A percentile compares a stretch with the other conserved stretches of the same genome.
Evolutionary conservation across 2,113 vertebrate species (phyloP).

Genomic region (Oncorhynchus tshawytscha): DNA sequence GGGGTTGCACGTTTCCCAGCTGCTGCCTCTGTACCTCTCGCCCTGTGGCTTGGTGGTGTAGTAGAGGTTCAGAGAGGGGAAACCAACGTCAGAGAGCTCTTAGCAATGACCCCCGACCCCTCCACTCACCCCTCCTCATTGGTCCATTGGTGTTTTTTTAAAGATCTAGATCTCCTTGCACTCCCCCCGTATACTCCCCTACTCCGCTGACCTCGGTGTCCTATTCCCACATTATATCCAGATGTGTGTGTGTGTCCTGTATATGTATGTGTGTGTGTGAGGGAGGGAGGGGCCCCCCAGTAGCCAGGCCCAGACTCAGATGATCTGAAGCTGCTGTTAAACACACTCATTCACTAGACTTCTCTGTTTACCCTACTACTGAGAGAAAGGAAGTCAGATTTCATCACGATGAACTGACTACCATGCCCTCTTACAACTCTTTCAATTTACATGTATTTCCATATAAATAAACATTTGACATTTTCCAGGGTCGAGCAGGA

Average conservation of each 20-base stretch:
- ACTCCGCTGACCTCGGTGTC: slow-evolving; percentile 43
- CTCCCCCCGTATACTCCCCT: slow-evolving; percentile 36
- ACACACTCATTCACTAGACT: slow-evolving; percentile 7
- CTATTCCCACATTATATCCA: slow-evolving; percentile 69
- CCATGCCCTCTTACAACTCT: too few species aligned
- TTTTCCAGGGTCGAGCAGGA: too few species aligned
- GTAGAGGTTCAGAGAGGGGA: not conserved
- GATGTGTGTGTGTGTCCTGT: slow-evolving; percentile 48
- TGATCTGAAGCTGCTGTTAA: not conserved
- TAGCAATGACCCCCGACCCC: slow-evolving; percentile 25
- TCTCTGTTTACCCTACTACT: slow-evolving; percentile 10
- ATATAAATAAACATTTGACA: too few species aligned
- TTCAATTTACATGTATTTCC: too few species aligned
- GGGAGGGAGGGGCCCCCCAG: slow-evolving; percentile 46
- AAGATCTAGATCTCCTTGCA: slow-evolving; percentile 29
- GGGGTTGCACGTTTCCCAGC: slow-evolving; percentile 37
- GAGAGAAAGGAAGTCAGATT: not conserved
- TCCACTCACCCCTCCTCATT: slow-evolving; percentile 33
- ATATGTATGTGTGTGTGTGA: slow-evolving; percentile 1
- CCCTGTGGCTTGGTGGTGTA: slow-evolving; percentile 52
- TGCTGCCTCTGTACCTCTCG: slow-evolving; percentile 60
- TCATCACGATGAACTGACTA: not conserved
- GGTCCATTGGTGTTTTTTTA: slow-evolving; percentile 54
- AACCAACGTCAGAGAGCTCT: slow-evolving; percentile 27
- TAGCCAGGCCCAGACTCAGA: slow-evolving; percentile 21